phyloP scores from a whole-genome alignment of 2,888 invertebrate genomes.

The Polydrusus tereticollis region DNA sequence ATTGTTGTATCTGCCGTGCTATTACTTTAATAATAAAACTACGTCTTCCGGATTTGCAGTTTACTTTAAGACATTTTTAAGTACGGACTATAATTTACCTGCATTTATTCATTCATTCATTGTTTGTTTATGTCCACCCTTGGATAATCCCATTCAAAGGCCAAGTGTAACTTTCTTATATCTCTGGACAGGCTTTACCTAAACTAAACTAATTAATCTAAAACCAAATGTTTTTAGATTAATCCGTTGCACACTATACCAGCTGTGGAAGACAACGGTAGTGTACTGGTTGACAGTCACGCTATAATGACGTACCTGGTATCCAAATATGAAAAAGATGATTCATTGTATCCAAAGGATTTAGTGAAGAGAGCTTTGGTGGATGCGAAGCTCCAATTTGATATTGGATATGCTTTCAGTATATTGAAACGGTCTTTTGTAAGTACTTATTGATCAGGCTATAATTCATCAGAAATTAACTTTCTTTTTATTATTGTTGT shows the following conservation, averaged over 20 bases:
- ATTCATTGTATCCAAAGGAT: slow-evolving; percentile 71
- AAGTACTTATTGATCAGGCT: slow-evolving; percentile 6
- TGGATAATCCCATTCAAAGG: no score
- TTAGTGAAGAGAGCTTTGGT: slow-evolving; percentile 68
- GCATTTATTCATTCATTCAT: no score
- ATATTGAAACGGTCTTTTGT: slow-evolving; percentile 28
- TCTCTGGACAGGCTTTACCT: no score
- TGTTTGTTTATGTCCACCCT: no score
- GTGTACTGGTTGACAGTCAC: slow-evolving; percentile 75
- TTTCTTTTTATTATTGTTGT: background rate
- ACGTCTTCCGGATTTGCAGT: no score
- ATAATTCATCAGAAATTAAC: background rate
- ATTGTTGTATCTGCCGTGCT: no score
- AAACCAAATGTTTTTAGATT: slow-evolving; percentile 66
- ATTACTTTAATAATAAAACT: no score
- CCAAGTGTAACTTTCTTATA: no score
- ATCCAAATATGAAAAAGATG: slow-evolving; percentile 70
- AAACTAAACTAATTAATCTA: background rate
- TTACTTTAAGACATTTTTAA: no score
- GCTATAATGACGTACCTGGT: slow-evolving; percentile 76
- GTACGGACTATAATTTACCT: no score
- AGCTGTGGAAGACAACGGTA: slow-evolving; percentile 71
- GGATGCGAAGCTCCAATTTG: slow-evolving; percentile 71
- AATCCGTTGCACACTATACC: slow-evolving; percentile 78
- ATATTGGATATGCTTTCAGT: slow-evolving; percentile 62